Evolutionary conservation across 2,797 vertebrate genomes (phyloP).

Genomic region (Capromys pilorides): DNA sequence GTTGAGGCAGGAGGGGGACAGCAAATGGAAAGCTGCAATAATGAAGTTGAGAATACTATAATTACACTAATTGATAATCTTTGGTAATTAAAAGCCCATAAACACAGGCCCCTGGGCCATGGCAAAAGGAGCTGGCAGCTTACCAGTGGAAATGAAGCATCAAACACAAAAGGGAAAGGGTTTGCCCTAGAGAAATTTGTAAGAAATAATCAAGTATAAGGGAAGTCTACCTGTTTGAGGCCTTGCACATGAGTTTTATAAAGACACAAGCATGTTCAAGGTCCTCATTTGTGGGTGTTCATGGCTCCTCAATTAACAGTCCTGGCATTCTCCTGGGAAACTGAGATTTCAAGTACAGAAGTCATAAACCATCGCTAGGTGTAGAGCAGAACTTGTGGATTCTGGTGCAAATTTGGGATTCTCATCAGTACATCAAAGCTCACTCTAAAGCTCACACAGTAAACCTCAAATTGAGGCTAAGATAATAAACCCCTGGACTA

Average conservation of each 20-base stretch:
- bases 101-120: background rate
- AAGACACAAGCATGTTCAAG: background rate
- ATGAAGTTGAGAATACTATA: background rate
- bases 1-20: background rate
- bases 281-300: background rate
- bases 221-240: background rate
- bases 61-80: conserved; percentile 55
- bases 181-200: background rate
- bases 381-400: background rate
- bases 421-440: background rate
- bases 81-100: conserved; percentile 43
- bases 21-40: background rate
- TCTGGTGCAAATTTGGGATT: background rate
- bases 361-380: background rate
- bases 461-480: background rate
- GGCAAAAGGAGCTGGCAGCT: background rate
- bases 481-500: background rate
- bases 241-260: background rate
- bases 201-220: background rate
- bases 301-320: background rate
- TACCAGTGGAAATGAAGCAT: background rate
- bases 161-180: background rate
- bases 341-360: background rate
- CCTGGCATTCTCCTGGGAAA: background rate
- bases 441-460: background rate